A percentile compares a stretch with the other conserved stretches of the same genome.
phyloP scores from a whole-genome alignment of 53 echinoderm and acorn worm species.

The Zoroaster sp. region DNA sequence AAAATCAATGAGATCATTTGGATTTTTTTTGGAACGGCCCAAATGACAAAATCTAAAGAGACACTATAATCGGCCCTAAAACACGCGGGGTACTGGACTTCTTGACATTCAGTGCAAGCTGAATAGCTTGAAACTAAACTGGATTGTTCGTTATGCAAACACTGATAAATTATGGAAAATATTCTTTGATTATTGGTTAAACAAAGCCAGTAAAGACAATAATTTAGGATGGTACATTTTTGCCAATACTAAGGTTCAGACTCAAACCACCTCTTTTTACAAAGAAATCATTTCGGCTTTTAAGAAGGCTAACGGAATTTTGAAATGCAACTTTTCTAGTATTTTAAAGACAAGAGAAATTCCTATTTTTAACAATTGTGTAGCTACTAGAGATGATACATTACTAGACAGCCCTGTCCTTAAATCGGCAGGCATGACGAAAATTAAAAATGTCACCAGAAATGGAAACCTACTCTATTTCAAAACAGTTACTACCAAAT shows the following conservation, averaged over 20 bases:
- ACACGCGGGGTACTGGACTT: not conserved
- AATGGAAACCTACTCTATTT: too few relatives aligned
- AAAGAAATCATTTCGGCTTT: not conserved
- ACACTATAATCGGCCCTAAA: not conserved
- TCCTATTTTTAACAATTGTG: too few relatives aligned
- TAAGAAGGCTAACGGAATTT: not conserved
- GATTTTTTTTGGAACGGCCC: not conserved
- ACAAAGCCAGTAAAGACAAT: not conserved
- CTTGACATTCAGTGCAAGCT: not conserved
- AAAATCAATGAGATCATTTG: not conserved
- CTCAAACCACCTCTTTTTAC: not conserved
- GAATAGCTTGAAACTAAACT: not conserved
- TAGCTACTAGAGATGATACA: not conserved
- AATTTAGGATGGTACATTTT: conserved; percentile 17
- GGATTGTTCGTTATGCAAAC: not conserved
- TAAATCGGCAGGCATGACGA: not conserved
- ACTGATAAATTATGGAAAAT: not conserved
- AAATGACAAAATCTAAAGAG: not conserved
- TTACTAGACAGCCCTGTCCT: not conserved
- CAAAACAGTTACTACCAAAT: too few relatives aligned
- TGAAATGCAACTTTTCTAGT: not conserved
- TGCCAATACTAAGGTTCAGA: not conserved
- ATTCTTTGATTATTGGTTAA: not conserved
- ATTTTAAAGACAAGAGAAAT: not conserved
- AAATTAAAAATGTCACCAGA: too few relatives aligned